A percentile compares a stretch with the other conserved stretches of the same genome.
Conservation (phyloP, 2,888 invertebrate genomes). For the Tipula lateralis region DNA sequence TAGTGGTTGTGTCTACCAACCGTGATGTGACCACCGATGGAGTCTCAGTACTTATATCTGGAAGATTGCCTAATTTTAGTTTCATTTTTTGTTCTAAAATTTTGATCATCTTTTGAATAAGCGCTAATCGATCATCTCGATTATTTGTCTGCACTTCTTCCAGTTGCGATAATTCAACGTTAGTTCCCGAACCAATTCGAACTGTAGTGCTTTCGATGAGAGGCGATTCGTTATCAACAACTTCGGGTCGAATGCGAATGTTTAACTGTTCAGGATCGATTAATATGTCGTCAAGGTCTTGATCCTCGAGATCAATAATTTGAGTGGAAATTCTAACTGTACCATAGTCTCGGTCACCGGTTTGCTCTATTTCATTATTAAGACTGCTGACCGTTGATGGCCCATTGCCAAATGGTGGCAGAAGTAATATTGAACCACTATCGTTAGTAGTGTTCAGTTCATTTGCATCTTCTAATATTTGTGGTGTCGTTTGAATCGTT, state of each 20-base stretch:
- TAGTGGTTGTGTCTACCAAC: not conserved
- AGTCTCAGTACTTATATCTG: not conserved
- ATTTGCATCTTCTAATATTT: not conserved
- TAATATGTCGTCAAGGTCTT: not conserved
- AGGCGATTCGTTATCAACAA: not conserved
- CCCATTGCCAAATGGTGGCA: not conserved
- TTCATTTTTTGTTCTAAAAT: conserved; percentile 13
- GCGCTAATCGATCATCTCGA: not conserved
- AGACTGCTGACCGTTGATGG: not conserved
- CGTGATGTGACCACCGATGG: not conserved
- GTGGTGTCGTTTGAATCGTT: not conserved
- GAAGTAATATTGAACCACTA: not conserved
- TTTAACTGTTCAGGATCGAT: not conserved
- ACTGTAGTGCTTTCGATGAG: not conserved
- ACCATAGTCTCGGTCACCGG: not conserved
- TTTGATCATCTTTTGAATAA: conserved; percentile 19
- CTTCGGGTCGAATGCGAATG: not conserved
- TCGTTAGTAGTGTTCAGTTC: not conserved
- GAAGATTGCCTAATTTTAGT: not conserved
- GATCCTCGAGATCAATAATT: not conserved
- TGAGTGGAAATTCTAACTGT: not conserved
- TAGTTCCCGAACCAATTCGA: not conserved
- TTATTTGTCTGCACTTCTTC: not conserved
- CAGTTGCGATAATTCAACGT: not conserved
- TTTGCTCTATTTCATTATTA: not conserved